Evolutionary conservation across 2,797 vertebrate species (phyloP).

Genomic region (Pelochelys cantorii): DNA sequence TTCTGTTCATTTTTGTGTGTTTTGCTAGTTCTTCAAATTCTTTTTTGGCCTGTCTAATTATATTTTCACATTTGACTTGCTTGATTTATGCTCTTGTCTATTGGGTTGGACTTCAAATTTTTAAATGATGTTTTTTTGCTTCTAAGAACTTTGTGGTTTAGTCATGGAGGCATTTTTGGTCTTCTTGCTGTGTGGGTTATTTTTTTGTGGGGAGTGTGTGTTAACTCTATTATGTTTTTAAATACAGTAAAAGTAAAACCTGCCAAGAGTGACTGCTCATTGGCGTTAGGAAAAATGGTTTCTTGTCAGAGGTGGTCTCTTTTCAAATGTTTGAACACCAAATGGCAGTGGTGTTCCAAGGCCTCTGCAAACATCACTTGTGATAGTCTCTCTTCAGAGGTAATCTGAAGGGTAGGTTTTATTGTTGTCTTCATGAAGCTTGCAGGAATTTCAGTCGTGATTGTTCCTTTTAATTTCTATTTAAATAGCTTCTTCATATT

Average conservation of each 20-base stretch:
- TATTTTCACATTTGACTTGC: not conserved
- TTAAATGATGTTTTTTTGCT: not conserved
- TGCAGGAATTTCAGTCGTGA: not conserved
- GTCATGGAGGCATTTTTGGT: not conserved
- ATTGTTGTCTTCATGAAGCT: not conserved
- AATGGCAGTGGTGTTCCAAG: too few relatives aligned
- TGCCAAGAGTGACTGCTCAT: too few relatives aligned
- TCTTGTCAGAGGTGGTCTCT: too few relatives aligned
- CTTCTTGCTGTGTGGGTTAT: not conserved
- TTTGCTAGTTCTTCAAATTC: not conserved
- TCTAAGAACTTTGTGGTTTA: not conserved
- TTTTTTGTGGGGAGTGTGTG: not conserved
- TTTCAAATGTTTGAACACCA: too few relatives aligned
- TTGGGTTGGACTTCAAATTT: not conserved
- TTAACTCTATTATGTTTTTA: not conserved
- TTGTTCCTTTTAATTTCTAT: not conserved
- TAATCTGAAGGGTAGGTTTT: too few relatives aligned
- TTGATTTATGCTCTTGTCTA: not conserved
- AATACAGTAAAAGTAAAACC: not conserved
- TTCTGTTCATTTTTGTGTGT: not conserved
- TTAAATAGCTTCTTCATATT: not conserved
- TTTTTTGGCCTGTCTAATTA: not conserved
- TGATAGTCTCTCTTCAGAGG: too few relatives aligned
- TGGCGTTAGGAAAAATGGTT: too few relatives aligned
- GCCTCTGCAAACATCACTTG: too few relatives aligned